Evolutionary conservation across 1,140 invertebrate genomes (phyloP), one percentile per base, ranked within the genome.

Genomic region (Euglossa dilemma): DNA sequence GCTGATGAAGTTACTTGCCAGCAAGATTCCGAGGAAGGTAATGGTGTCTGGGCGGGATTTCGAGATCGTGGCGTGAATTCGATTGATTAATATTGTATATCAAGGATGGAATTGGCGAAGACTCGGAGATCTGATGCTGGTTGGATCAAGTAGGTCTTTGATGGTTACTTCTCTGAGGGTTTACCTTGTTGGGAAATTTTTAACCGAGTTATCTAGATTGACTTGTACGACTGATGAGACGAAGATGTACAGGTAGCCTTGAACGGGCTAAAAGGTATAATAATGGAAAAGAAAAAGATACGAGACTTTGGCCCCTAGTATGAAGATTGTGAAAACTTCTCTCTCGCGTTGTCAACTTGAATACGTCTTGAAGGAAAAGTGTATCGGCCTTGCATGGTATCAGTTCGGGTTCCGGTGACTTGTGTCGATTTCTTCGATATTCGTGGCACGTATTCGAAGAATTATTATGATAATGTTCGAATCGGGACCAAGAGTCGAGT

Each of bases 1-100:
- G 23, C 2, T 56, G 45, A 61, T 72, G 25, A 75, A 72, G 57
- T 85, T 85, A 61, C 59, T 52, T 25, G 61, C 12, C 18, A 18
- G 4, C 25, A 43, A 20, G 6, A 36, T 20, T 54, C 16, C 36
- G 0, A 25, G 47, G 16, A 28, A 16, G 20, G 11, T 43, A 54
- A 28, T 6, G 18, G 57, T 0, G 14, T 23, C 8, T 36, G 12
- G 25, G 20, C 1, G 20, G 1, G 1, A 23, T 52, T 43, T 45
- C 50, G 50, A 25, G 36, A 54, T 54, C 28, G 11, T 12, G 28
- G 16, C 14, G 43, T 16, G 6, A 43, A 77, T 77, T 77, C 20
- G 14, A 28, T n/a, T 56, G 47, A n/a, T 52, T 45, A 45, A 45
- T 43, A 36, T 54, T 57, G 28, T 43, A 45, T 50, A 16, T 43